Percentiles rank a stretch among this genome's conserved stretches.
phyloP scores from a whole-genome alignment of 2,113 vertebrate species.

The Cheirogaleus medius region DNA sequence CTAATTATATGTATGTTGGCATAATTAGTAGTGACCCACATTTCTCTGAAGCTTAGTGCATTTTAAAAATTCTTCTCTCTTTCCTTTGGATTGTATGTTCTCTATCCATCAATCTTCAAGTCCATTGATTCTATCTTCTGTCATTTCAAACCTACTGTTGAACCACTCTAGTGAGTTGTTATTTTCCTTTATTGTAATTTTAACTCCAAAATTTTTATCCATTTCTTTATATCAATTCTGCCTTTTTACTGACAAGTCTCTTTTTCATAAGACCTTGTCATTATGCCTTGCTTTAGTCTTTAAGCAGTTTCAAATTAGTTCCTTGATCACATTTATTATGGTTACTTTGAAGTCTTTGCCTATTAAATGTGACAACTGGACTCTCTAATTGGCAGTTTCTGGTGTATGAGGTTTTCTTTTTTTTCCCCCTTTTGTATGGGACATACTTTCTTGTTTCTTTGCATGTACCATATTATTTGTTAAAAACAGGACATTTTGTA shows the following conservation, averaged over 20 bases:
- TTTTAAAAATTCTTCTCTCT: neutral
- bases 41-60: neutral
- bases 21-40: neutral
- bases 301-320: neutral
- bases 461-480: neutral
- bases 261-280: neutral
- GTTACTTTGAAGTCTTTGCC: neutral
- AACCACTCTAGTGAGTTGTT: neutral
- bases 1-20: neutral
- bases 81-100: neutral
- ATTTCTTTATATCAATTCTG: neutral
- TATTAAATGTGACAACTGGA: neutral
- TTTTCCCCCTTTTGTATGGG: neutral
- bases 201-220: neutral
- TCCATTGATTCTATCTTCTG: neutral
- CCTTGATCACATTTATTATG: neutral
- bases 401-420: neutral
- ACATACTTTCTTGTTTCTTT: neutral
- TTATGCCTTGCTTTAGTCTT: neutral
- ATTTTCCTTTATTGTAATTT: neutral
- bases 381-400: no score
- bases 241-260: neutral
- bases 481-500: neutral
- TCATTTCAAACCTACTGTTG: neutral
- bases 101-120: neutral